phyloP scores from a whole-genome alignment of 2,888 invertebrate genomes.

The Andrena hattorfiana region DNA sequence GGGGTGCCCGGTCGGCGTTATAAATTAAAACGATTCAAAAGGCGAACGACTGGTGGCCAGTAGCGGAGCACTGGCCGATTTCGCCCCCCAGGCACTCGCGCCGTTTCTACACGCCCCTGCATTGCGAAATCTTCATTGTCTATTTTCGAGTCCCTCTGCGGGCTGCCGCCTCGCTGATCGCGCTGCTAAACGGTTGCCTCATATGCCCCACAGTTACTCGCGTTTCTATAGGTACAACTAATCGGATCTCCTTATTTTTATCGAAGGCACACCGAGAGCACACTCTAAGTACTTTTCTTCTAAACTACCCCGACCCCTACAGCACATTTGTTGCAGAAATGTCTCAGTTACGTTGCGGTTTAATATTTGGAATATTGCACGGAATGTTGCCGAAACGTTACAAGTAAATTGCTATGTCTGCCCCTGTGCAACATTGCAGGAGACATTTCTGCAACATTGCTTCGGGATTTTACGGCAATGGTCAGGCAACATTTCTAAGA shows the following conservation, averaged over 20 bases:
- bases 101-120: slow-evolving; percentile 37
- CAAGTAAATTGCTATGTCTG: no score
- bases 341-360: no score
- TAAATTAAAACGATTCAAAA: slow-evolving; percentile 60
- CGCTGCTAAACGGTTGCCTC: slow-evolving; percentile 30
- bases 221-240: not conserved
- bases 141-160: slow-evolving; percentile 35
- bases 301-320: no score
- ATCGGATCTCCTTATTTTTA: not conserved
- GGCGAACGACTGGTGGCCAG: slow-evolving; percentile 47
- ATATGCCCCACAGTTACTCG: not conserved
- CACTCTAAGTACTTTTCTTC: no score
- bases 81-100: slow-evolving; percentile 44
- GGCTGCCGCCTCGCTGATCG: slow-evolving; percentile 1
- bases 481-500: no score
- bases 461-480: no score
- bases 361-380: no score
- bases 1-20: slow-evolving; percentile 32
- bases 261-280: no score
- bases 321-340: no score
- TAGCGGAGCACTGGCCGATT: slow-evolving; percentile 40
- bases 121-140: slow-evolving; percentile 52
- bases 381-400: no score
- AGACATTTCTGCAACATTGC: no score
- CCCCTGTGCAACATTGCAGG: no score